Evolutionary conservation across 2,888 invertebrate species (phyloP).

Genomic region (Catocala sponsa): DNA sequence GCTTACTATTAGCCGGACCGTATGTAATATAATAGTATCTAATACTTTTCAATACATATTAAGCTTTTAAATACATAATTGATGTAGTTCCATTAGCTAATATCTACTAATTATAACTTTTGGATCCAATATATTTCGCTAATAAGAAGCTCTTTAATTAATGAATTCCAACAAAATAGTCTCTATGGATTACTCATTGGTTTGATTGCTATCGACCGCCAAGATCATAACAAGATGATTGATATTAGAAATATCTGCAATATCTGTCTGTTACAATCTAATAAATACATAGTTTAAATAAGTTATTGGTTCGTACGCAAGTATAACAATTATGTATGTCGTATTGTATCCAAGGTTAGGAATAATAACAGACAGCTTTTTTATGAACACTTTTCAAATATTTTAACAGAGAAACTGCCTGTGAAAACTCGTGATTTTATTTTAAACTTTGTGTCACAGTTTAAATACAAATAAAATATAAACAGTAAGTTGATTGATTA

Average conservation of each 20-base stretch:
- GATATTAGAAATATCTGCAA: background rate
- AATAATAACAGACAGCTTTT: background rate
- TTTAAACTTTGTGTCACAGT: no score
- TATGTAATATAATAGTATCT: no score
- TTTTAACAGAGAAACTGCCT: no score
- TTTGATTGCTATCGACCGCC: constrained; percentile 33
- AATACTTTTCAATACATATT: no score
- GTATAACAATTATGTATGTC: no score
- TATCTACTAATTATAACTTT: background rate
- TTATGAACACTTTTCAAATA: no score
- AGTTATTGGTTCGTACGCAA: background rate
- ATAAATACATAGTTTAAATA: background rate
- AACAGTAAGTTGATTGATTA: no score
- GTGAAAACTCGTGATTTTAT: no score
- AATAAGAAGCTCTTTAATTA: constrained; percentile 29
- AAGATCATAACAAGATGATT: constrained; percentile 22
- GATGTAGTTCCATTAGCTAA: no score
- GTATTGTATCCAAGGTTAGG: background rate
- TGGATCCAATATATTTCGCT: constrained; percentile 10
- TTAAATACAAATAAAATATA: no score
- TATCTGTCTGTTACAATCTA: background rate
- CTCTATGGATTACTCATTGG: constrained; percentile 25
- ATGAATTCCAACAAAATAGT: constrained; percentile 35
- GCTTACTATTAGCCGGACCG: no score
- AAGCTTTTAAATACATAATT: no score